phyloP scores from a whole-genome alignment of 2,888 invertebrate genomes.

The Trissoscelio sp. region DNA sequence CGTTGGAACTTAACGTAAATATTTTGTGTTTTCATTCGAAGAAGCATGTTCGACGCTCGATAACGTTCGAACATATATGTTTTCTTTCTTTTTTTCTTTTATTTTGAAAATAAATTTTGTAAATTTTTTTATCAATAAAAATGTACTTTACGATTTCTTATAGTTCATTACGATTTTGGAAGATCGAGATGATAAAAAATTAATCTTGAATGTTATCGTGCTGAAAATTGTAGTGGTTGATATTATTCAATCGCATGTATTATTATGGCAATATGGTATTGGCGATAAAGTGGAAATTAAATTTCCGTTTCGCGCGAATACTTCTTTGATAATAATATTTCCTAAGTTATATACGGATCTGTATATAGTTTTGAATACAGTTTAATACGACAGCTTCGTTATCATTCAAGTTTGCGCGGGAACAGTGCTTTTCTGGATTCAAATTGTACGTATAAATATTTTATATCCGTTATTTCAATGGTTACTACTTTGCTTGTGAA shows the following conservation, averaged over 20 bases:
- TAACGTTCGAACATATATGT: neutral
- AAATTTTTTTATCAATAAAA: constrained; percentile 35
- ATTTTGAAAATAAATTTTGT: constrained; percentile 6
- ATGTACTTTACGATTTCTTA: constrained; percentile 24
- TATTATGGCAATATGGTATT: constrained; percentile 52
- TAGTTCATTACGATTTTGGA: constrained; percentile 8
- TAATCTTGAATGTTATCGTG: constrained; percentile 42
- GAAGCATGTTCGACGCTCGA: neutral
- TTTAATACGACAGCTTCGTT: constrained; percentile 54
- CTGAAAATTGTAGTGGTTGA: constrained; percentile 44
- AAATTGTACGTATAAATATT: neutral
- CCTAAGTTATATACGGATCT: constrained; percentile 59
- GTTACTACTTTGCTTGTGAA: too few species aligned
- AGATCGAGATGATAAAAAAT: neutral
- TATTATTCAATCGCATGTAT: constrained; percentile 32
- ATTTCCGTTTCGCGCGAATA: constrained; percentile 43
- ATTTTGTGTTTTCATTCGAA: neutral
- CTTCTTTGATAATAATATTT: constrained; percentile 58
- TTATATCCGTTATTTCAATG: neutral
- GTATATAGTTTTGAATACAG: constrained; percentile 67
- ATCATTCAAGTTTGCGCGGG: constrained; percentile 40
- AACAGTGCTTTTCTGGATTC: constrained; percentile 40
- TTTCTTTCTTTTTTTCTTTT: constrained; percentile 19
- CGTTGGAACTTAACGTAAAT: too few species aligned
- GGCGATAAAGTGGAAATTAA: constrained; percentile 17